Base-by-base conservation (phyloP, 2,888 invertebrate genomes). In the Meganola albula region DNA sequence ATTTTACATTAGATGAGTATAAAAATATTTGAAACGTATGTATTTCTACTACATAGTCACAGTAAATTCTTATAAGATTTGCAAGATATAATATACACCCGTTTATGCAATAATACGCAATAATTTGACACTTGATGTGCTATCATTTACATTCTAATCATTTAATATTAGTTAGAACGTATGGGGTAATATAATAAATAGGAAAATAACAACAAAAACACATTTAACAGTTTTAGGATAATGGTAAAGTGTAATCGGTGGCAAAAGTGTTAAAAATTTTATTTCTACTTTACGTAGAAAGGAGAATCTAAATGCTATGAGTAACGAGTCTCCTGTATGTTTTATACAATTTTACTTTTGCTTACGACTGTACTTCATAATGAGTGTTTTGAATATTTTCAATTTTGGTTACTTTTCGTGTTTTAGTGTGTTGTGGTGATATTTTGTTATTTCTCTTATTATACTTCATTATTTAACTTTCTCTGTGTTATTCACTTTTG, bases 81-180 rank as follows among this genome's bases (percentile, higher is more conserved):
- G 36, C 41, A 40, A 55, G 43, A 41, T 37, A 27, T 51, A 51
- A 48, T 45, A 34, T 24, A 45, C 55, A 53, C 52, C 51, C 18
- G 31, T 45, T 31, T 48, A 47, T 41, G 44, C 37, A 53, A 48
- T 51, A 53, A 58, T 58, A 50, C 31, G 34, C 35, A 43, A 54
- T 51, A 51, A 51, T 53, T 31, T 41, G 33, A 37, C 48, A 51
- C 44, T 58, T 24, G 41, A 57, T 58, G 58, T 58, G 50, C 50
- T 51, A 39, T 37, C 51, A 27, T 50, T 49, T 49, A 46, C 37
- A 30, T 34, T 28, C 31, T 48, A 31, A 25, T 31, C 39, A 21
- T 27, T 38, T 43, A 50, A 46, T 44, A 24, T 27, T 38, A 39
- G 31, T 26, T 44, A 44, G 40, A 37, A 40, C n/a, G 42, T 34